These are phyloP conservation scores for Dunckerocampus dactyliophorus DNA, from an alignment of 2,113 vertebrate genomes.

Conservation along the genomic window DNA sequence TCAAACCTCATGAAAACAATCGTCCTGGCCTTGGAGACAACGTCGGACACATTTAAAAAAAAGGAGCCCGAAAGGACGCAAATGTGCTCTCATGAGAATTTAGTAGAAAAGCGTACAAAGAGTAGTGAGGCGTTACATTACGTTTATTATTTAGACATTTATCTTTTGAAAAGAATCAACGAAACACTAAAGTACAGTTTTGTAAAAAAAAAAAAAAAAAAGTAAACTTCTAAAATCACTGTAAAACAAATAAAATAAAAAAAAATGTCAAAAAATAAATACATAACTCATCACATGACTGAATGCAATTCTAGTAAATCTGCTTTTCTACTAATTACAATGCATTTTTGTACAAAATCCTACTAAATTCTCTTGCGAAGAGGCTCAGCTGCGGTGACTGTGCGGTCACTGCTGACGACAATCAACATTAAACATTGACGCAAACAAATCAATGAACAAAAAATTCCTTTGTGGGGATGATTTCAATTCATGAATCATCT, in stretches of 20 bases:
- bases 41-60: constrained; percentile 21
- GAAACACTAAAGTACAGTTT: too few relatives aligned
- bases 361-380: neutral
- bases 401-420: too few relatives aligned
- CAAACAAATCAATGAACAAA: too few relatives aligned
- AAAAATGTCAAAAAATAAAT: neutral
- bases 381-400: neutral
- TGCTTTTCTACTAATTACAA: neutral
- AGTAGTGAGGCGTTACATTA: neutral
- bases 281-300: neutral
- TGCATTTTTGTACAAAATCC: neutral
- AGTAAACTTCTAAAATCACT: too few relatives aligned
- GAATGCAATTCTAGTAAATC: too few relatives aligned
- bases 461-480: too few relatives aligned
- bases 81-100: neutral
- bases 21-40: constrained; percentile 56
- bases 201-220: too few relatives aligned
- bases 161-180: too few relatives aligned
- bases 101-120: neutral
- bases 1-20: constrained; percentile 46
- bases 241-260: neutral
- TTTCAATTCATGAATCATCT: too few relatives aligned
- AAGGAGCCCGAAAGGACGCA: constrained; percentile 12
- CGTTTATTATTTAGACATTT: too few relatives aligned
- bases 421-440: neutral